phyloP scores from a whole-genome alignment of 2,113 vertebrate genomes.

The Anhinga rufa region DNA sequence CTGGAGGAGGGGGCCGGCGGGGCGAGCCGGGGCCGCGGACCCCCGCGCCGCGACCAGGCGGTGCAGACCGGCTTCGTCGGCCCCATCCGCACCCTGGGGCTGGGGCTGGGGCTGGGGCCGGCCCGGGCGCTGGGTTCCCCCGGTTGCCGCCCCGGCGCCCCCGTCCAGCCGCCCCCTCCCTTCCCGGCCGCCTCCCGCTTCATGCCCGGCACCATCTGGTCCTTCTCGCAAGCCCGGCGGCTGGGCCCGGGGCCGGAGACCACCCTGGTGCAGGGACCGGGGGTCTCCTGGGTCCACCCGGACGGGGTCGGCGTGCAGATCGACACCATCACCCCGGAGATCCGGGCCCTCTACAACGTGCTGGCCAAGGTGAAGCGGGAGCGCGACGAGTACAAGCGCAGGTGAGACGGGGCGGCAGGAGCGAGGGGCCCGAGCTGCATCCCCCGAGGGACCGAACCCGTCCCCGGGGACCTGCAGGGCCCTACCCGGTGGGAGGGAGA shows the following conservation, averaged over 20 bases:
- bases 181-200: slow-evolving; percentile 71
- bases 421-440: background rate
- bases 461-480: background rate
- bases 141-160: slow-evolving; percentile 37
- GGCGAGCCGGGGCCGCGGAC: slow-evolving; percentile 30
- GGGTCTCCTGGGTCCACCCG: slow-evolving; percentile 92
- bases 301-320: slow-evolving; percentile 97
- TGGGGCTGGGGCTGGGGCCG: slow-evolving; percentile 34
- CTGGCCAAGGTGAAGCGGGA: slow-evolving; percentile 96
- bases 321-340: slow-evolving; percentile 97
- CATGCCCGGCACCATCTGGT: slow-evolving; percentile 93
- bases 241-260: slow-evolving; percentile 82
- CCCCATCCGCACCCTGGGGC: slow-evolving; percentile 75
- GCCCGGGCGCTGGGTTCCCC: slow-evolving; percentile 62
- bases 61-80: slow-evolving; percentile 89
- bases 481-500: background rate
- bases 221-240: slow-evolving; percentile 89
- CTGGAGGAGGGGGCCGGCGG: slow-evolving; percentile 69
- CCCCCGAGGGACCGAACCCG: accelerated
- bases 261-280: slow-evolving; percentile 85
- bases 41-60: slow-evolving; percentile 78
- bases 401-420: slow-evolving; percentile 66
- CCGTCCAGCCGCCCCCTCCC: background rate
- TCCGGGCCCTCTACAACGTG: slow-evolving; percentile 96
- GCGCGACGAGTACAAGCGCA: slow-evolving; percentile 93